These are phyloP conservation scores for Chionoecetes opilio DNA, from an alignment of 1,140 invertebrate genomes.

Conservation along the genomic window DNA sequence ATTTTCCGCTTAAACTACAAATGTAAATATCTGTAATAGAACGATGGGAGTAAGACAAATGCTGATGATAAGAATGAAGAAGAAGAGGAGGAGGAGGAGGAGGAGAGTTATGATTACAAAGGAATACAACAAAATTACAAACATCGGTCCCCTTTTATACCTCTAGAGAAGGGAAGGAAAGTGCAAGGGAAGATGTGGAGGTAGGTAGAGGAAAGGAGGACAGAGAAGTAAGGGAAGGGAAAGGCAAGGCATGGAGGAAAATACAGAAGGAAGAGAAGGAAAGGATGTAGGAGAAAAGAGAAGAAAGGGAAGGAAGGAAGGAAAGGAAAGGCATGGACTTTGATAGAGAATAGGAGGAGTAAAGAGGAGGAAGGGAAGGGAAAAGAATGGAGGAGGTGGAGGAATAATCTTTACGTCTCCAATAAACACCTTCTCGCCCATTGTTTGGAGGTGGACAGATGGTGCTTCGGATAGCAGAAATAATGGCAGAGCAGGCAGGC, in stretches of 20 bases:
- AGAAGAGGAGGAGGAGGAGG: neutral
- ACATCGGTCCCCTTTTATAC: too few relatives aligned
- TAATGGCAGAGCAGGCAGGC: neutral
- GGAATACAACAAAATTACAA: neutral
- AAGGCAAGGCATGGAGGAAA: neutral
- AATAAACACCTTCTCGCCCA: neutral
- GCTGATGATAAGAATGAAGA: neutral
- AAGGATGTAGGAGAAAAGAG: neutral
- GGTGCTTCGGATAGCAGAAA: neutral
- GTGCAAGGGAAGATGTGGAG: too few relatives aligned
- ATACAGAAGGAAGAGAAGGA: too few relatives aligned
- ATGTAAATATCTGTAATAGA: too few relatives aligned
- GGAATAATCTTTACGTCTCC: neutral
- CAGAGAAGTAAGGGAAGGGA: too few relatives aligned
- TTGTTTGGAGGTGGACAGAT: neutral
- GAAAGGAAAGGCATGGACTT: neutral
- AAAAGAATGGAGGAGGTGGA: neutral
- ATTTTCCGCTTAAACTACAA: too few relatives aligned
- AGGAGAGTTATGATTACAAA: neutral
- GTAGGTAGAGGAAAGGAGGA: too few relatives aligned
- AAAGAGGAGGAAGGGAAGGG: neutral
- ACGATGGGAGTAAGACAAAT: too few relatives aligned
- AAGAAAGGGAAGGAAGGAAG: neutral
- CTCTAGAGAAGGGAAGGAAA: too few relatives aligned
- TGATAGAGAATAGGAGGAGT: neutral